Percentiles rank a stretch among this genome's conserved stretches.
Conservation (phyloP, 1,140 invertebrate species). For the Periplaneta americana region DNA sequence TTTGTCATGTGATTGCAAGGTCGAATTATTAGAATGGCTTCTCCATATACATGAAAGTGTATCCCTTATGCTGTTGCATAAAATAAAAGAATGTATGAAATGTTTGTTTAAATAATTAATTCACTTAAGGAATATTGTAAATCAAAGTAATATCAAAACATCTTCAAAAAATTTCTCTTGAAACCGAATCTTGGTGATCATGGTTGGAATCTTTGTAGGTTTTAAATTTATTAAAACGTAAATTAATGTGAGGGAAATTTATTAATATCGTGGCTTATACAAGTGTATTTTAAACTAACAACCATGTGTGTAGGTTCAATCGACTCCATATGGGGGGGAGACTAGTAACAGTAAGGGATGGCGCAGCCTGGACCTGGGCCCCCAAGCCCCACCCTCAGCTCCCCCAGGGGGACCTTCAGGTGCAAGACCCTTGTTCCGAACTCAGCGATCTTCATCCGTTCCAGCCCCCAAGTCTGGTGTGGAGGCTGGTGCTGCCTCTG, state of each 20-base stretch:
- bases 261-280: not conserved
- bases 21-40: too few species aligned
- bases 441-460: conserved; percentile 85
- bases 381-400: conserved; percentile 34
- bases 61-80: too few species aligned
- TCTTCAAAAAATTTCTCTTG: too few species aligned
- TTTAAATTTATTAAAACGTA: not conserved
- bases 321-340: not conserved
- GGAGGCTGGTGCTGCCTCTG: conserved; percentile 19
- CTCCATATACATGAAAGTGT: too few species aligned
- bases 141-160: too few species aligned
- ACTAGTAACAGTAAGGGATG: conserved; percentile 38
- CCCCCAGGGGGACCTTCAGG: conserved; percentile 27
- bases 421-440: conserved; percentile 80
- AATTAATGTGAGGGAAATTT: not conserved
- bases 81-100: too few species aligned
- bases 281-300: not conserved
- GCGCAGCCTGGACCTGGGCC: conserved; percentile 56
- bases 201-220: not conserved
- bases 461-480: conserved; percentile 48
- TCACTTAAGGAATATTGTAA: too few species aligned
- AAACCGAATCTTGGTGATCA: too few species aligned
- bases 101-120: too few species aligned
- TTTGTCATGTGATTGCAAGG: too few species aligned
- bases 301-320: not conserved